Percentiles rank a stretch among this genome's conserved stretches.
Conservation (phyloP, 2,888 invertebrate species). For the Myopa tessellatipennis region DNA sequence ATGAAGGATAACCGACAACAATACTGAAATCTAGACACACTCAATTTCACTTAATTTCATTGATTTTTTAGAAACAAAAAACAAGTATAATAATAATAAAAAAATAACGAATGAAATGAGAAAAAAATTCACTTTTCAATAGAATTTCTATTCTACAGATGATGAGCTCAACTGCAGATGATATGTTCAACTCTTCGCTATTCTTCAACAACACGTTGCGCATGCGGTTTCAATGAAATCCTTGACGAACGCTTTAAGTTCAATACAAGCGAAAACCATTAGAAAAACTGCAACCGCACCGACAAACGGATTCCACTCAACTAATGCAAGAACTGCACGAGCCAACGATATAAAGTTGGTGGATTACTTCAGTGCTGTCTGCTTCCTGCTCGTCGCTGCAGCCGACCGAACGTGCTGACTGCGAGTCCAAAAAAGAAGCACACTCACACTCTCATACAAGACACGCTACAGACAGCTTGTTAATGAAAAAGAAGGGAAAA, state of each 20-base stretch:
- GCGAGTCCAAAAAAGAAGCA: not conserved
- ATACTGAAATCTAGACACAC: no score
- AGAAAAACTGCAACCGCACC: constrained; percentile 55
- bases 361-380: constrained; percentile 29
- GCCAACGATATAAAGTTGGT: constrained; percentile 25
- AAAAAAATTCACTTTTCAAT: constrained; percentile 30
- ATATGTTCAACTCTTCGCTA: not conserved
- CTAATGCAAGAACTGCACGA: constrained; percentile 51
- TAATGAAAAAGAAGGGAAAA: not conserved
- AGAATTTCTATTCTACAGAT: constrained; percentile 1
- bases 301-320: constrained; percentile 61
- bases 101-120: not conserved
- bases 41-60: no score
- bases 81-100: not conserved
- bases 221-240: constrained; percentile 9
- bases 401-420: constrained; percentile 1
- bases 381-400: constrained; percentile 29
- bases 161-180: no score
- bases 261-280: constrained; percentile 21
- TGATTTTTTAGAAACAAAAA: not conserved
- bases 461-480: not conserved
- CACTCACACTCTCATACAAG: not conserved
- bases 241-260: constrained; percentile 8
- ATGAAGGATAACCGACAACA: not conserved
- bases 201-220: not conserved